These are phyloP conservation scores for Apoderus coryli DNA, from an alignment of 2,888 invertebrate genomes.

Conservation along the genomic window DNA sequence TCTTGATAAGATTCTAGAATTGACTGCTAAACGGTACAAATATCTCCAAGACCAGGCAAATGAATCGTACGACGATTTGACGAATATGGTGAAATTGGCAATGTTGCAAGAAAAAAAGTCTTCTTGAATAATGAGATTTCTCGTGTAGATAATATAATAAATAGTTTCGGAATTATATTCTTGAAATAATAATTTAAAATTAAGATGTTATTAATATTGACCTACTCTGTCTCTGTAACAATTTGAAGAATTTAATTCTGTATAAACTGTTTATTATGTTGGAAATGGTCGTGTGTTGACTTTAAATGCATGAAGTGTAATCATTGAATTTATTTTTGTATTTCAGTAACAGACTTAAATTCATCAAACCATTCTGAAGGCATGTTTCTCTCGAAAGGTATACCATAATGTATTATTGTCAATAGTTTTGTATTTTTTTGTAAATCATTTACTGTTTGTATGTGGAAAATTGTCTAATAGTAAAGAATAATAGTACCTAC, in stretches of 20 bases:
- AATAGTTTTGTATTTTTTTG: too few relatives aligned
- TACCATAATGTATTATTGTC: too few relatives aligned
- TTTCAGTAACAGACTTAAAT: conserved; percentile 30
- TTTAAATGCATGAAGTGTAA: conserved; percentile 1
- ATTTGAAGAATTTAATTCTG: conserved; percentile 17
- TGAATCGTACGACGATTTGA: conserved; percentile 24
- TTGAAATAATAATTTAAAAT: too few relatives aligned
- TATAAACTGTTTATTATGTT: conserved; percentile 4
- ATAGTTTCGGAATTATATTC: too few relatives aligned
- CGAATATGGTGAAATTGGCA: conserved; percentile 21
- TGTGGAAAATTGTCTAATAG: too few relatives aligned
- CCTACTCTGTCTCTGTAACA: too few relatives aligned
- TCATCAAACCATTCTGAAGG: conserved; percentile 28
- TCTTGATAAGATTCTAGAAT: conserved; percentile 21
- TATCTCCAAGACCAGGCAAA: conserved; percentile 23
- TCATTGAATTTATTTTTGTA: conserved; percentile 20
- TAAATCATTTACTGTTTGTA: too few relatives aligned
- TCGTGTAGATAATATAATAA: too few relatives aligned
- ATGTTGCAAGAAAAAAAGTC: conserved; percentile 11
- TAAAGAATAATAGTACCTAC: too few relatives aligned
- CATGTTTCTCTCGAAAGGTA: too few relatives aligned
- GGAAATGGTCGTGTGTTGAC: background rate
- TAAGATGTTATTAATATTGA: too few relatives aligned
- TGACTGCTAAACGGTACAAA: conserved; percentile 23
- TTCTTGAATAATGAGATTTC: too few relatives aligned